Evolutionary conservation across 2,113 vertebrate species (phyloP), one percentile per base, ranked within the genome.

Genomic region (Zosterops lateralis): DNA sequence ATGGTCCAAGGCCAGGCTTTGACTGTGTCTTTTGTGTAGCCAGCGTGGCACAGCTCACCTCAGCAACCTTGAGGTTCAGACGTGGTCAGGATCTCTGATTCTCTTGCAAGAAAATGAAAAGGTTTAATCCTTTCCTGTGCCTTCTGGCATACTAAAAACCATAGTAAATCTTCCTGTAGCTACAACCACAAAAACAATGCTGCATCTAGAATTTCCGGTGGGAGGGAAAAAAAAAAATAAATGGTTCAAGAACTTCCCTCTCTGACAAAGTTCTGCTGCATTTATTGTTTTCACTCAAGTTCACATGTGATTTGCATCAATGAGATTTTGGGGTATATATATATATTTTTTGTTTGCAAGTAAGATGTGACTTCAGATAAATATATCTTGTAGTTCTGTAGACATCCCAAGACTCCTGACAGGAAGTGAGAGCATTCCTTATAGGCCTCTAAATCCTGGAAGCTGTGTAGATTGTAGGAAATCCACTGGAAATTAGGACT

Each of bases 161-260:
- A 14, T 22, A 66, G 58, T 70, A 87, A 76, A 45, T 87, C 45
- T 94, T 93, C 42, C 62, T 90, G 65, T 40, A 95, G 76, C 50
- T 68, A 73, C 62, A 89, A 62, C 77, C 77, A 65, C 74, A 91
- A 91, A 89, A 91, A 57, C 57, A 87, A 40, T 77, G 78, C 71
- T 80, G 81, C 60, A 91, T 80, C 60, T 94, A 87, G 62, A 71
- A 73, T 95, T 95, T 95, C 81, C 47, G 31, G n/a, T 57, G 62
- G 40, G 64, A 93, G 48, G 3, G 29, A 87, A 32, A 61, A 38
- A 38, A 36, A 45, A 64, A 62, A 16, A 71, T 21, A 53, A 54
- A 54, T 51, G 61, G 60, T 74, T 94, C 14, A 91, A 60, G 78
- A 95, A 64, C 17, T 83, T 91, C 51, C 44, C 72, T 51, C n/a